These are phyloP conservation scores for Zaprionus lineosus DNA, from an alignment of 2,888 invertebrate species.

Conservation along the genomic window DNA sequence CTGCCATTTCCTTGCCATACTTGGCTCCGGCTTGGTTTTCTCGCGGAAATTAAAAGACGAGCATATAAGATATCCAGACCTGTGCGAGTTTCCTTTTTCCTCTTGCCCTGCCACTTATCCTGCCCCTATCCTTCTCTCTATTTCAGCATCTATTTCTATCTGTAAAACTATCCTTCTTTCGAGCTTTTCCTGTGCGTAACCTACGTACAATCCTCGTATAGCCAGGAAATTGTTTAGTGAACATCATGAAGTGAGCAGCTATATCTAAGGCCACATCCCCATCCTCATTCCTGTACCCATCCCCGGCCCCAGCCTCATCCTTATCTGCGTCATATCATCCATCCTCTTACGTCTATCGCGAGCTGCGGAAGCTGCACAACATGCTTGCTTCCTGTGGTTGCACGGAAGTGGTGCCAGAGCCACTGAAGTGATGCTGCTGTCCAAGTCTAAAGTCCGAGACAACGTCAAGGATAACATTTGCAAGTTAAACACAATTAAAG, in stretches of 20 bases:
- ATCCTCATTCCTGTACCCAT: conserved; percentile 18
- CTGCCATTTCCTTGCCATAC: conserved; percentile 45
- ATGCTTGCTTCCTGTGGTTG: conserved; percentile 61
- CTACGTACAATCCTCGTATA: too few relatives aligned
- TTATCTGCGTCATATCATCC: too few relatives aligned
- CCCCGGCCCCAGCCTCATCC: neutral
- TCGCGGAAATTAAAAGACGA: conserved; percentile 65
- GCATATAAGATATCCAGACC: conserved; percentile 27
- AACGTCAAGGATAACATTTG: conserved; percentile 8
- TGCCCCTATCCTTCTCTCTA: neutral
- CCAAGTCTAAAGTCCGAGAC: conserved; percentile 14
- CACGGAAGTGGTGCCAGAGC: conserved; percentile 59
- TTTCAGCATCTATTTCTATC: conserved; percentile 8
- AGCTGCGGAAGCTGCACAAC: conserved; percentile 63
- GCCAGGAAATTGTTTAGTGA: conserved; percentile 78
- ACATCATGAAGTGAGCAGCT: conserved; percentile 52
- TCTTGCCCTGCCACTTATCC: neutral
- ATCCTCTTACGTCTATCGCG: conserved; percentile 18
- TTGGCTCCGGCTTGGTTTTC: conserved; percentile 47
- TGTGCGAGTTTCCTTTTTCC: neutral
- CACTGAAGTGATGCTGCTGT: conserved; percentile 29
- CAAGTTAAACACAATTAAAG: neutral
- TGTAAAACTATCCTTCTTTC: conserved; percentile 19
- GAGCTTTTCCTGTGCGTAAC: too few relatives aligned
- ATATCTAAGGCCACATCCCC: conserved; percentile 8